Percentiles rank a stretch among this genome's conserved stretches.
These are phyloP conservation scores for Pristis pectinata DNA, from an alignment of 2,797 vertebrate genomes.

Conservation along the genomic window DNA sequence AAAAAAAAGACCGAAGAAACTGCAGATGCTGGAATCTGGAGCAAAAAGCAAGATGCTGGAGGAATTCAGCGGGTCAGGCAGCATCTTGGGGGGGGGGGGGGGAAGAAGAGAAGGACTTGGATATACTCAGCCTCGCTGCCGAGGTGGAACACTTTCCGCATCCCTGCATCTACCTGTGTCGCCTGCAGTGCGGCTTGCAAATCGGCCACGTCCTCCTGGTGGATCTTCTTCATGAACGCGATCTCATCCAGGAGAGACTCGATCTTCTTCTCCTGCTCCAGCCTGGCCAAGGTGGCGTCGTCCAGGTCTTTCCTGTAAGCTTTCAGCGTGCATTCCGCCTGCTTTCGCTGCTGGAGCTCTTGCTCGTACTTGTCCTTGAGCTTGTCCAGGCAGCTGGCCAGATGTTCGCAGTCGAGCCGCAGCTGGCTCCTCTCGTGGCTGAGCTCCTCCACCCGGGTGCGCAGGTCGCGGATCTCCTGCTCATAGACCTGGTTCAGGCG, in stretches of 20 bases:
- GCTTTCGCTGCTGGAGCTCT: slow-evolving; percentile 72
- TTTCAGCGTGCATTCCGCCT: slow-evolving; percentile 76
- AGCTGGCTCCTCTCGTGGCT: slow-evolving; percentile 77
- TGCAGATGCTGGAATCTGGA: too few relatives aligned
- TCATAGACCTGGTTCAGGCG: slow-evolving; percentile 79
- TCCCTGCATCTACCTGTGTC: neutral
- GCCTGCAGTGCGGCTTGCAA: slow-evolving; percentile 75
- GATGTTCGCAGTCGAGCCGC: slow-evolving; percentile 69
- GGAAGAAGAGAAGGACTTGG: too few relatives aligned
- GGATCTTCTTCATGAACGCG: slow-evolving; percentile 77
- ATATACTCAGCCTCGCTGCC: too few relatives aligned
- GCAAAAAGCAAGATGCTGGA: too few relatives aligned
- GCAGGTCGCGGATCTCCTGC: slow-evolving; percentile 81
- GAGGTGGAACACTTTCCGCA: too few relatives aligned
- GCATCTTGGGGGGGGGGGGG: too few relatives aligned
- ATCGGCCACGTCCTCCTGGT: slow-evolving; percentile 81
- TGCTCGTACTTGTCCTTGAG: slow-evolving; percentile 75
- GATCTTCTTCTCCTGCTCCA: slow-evolving; percentile 85
- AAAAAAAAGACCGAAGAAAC: too few relatives aligned
- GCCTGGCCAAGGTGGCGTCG: slow-evolving; percentile 75
- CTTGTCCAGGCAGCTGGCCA: slow-evolving; percentile 74
- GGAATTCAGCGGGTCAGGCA: too few relatives aligned
- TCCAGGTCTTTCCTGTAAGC: slow-evolving; percentile 80
- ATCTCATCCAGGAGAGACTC: slow-evolving; percentile 85
- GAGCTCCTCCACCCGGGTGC: slow-evolving; percentile 76